Percentiles rank a stretch among this genome's conserved stretches.
These are phyloP conservation scores for Choristoneura rosaceana DNA, from an alignment of 2,888 invertebrate genomes.

Conservation along the genomic window DNA sequence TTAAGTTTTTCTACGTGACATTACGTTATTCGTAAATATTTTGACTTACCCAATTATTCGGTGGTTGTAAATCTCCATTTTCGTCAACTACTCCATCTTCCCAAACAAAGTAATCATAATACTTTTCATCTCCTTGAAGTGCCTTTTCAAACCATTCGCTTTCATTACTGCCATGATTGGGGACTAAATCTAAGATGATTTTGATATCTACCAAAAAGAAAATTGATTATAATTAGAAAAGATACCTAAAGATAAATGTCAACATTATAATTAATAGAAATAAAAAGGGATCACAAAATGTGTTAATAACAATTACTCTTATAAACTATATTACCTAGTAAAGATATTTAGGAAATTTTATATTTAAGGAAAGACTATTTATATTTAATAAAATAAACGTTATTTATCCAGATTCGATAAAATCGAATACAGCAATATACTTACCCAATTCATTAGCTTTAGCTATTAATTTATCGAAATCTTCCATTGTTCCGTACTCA, in stretches of 20 bases:
- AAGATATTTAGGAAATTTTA: too few relatives aligned
- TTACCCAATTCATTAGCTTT: constrained; percentile 84
- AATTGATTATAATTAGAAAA: too few relatives aligned
- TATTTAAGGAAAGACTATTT: too few relatives aligned
- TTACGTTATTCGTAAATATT: not conserved
- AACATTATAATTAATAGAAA: too few relatives aligned
- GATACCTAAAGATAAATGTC: too few relatives aligned
- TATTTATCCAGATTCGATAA: not conserved
- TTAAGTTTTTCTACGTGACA: not conserved
- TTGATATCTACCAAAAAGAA: constrained; percentile 77
- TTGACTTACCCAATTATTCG: constrained; percentile 89
- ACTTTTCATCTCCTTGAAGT: constrained; percentile 85
- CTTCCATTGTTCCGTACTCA: constrained; percentile 89
- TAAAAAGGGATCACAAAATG: too few relatives aligned
- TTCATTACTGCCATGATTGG: constrained; percentile 92
- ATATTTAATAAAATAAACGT: not conserved
- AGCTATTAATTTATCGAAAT: constrained; percentile 87
- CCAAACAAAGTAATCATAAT: constrained; percentile 92
- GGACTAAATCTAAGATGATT: constrained; percentile 89
- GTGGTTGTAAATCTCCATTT: constrained; percentile 83
- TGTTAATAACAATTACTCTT: too few relatives aligned
- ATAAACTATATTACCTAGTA: too few relatives aligned
- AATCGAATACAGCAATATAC: not conserved
- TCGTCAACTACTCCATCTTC: constrained; percentile 83
- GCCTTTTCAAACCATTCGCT: constrained; percentile 95